Conservation (phyloP, 1,140 invertebrate species). For the Mylabris phalerata region DNA sequence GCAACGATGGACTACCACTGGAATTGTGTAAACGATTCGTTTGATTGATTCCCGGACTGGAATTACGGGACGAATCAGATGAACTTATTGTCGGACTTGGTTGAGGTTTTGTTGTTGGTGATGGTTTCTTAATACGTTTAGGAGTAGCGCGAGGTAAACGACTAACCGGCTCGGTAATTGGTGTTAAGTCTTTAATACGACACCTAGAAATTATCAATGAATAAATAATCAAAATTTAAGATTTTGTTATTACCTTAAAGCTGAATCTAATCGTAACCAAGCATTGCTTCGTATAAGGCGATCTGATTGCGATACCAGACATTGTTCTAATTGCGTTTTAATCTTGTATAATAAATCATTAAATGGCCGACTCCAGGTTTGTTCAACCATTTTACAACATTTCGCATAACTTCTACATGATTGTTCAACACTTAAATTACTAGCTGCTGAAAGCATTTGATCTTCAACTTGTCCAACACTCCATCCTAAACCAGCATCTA, state of each 20-base stretch:
- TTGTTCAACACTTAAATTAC: conserved; percentile 59
- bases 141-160: conserved; percentile 42
- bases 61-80: conserved; percentile 57
- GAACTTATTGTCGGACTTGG: conserved; percentile 47
- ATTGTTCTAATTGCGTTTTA: conserved; percentile 52
- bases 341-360: conserved; percentile 39
- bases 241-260: conserved; percentile 32
- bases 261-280: conserved; percentile 58
- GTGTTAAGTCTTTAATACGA: conserved; percentile 32
- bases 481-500: conserved; percentile 59
- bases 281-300: conserved; percentile 54
- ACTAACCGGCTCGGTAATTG: conserved; percentile 26
- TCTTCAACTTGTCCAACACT: conserved; percentile 61
- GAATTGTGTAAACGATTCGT: conserved; percentile 40
- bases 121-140: conserved; percentile 37
- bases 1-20: conserved; percentile 39
- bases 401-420: conserved; percentile 61
- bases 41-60: conserved; percentile 57
- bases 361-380: conserved; percentile 30
- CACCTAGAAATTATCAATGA: conserved; percentile 19
- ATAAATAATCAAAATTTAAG: background rate
- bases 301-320: conserved; percentile 54
- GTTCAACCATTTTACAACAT: conserved; percentile 35
- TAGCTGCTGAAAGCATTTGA: conserved; percentile 56
- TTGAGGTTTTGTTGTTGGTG: conserved; percentile 35